These are phyloP conservation scores for Aldabrachelys gigantea DNA, from an alignment of 2,113 vertebrate species.

Conservation along the genomic window DNA sequence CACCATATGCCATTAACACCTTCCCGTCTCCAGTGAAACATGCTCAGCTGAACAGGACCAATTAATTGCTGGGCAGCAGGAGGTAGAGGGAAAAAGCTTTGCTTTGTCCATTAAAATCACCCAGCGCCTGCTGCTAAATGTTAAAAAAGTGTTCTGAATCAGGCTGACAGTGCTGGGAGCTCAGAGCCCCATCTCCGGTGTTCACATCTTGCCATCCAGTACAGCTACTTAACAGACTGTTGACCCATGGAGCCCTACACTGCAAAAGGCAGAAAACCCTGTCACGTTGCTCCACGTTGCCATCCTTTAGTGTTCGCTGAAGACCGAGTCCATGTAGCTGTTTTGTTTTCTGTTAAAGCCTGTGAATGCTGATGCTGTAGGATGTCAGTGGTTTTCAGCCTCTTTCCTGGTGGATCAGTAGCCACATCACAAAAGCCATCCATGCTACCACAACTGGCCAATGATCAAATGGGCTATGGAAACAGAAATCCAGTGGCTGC, in stretches of 20 bases:
- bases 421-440: background rate
- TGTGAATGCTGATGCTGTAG: background rate
- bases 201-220: background rate
- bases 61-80: background rate
- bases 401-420: background rate
- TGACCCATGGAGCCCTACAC: background rate
- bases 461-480: background rate
- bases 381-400: background rate
- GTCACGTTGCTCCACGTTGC: background rate
- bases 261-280: background rate
- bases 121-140: background rate
- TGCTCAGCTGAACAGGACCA: background rate
- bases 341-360: background rate
- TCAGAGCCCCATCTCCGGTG: background rate
- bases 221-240: background rate
- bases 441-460: background rate
- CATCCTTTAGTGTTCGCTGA: background rate
- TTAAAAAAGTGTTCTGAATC: background rate
- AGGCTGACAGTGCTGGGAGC: background rate
- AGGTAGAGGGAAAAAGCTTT: background rate
- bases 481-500: background rate
- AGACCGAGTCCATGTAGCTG: background rate
- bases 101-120: background rate
- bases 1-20: background rate
- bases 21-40: background rate